Percentiles rank a stretch among this genome's conserved stretches.
Evolutionary conservation across 2,797 vertebrate genomes (phyloP).

Genomic region (Spheniscus humboldti): DNA sequence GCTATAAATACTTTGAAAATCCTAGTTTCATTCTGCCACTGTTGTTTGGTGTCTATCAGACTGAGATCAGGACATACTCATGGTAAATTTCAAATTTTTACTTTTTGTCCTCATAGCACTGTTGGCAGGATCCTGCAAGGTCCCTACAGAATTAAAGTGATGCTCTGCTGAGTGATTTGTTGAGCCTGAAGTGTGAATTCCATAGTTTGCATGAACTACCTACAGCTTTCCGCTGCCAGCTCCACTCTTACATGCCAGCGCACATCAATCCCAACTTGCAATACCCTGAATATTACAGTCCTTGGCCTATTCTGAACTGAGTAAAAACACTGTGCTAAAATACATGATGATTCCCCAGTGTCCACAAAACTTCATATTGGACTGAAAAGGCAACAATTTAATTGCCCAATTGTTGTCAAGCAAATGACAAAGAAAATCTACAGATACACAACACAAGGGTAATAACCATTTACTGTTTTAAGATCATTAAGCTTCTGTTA

Average conservation of each 20-base stretch:
- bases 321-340: neutral
- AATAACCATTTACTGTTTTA: neutral
- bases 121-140: neutral
- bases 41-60: neutral
- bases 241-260: neutral
- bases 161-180: neutral
- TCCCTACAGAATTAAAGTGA: neutral
- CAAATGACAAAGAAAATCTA: neutral
- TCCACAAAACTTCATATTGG: neutral
- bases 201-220: neutral
- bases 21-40: neutral
- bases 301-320: neutral
- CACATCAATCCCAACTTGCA: neutral
- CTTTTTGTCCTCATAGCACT: neutral
- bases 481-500: neutral
- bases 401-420: neutral
- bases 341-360: neutral
- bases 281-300: neutral
- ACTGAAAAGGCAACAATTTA: neutral
- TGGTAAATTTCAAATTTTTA: neutral
- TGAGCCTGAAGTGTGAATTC: neutral
- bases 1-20: neutral
- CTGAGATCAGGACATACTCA: neutral
- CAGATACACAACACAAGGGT: neutral
- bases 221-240: neutral